These are phyloP conservation scores for Microcebus jonahi DNA, from an alignment of 2,113 vertebrate genomes.

Conservation along the genomic window DNA sequence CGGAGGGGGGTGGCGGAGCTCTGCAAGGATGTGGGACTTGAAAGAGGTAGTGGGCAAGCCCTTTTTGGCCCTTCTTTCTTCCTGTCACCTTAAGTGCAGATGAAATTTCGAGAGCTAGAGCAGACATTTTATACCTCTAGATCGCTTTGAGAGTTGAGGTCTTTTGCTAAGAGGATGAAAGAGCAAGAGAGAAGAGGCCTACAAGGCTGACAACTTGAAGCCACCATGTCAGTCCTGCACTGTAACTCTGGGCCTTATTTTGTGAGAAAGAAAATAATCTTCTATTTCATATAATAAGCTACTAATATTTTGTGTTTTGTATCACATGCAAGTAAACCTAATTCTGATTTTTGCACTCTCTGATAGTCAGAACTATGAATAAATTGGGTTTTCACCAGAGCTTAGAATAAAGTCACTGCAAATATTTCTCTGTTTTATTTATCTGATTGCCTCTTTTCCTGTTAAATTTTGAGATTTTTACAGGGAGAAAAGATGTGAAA, in stretches of 20 bases:
- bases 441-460: background rate
- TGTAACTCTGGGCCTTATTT: background rate
- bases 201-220: background rate
- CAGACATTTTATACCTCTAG: background rate
- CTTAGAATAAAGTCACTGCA: background rate
- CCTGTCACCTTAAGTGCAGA: background rate
- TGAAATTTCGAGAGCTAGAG: background rate
- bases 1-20: no score
- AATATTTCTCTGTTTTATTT: background rate
- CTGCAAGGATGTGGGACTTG: background rate
- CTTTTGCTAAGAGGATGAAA: background rate
- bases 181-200: background rate
- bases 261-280: background rate
- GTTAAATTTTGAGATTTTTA: background rate
- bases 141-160: background rate
- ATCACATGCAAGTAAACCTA: background rate
- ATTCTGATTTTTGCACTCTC: background rate
- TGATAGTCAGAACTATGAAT: background rate
- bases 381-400: background rate
- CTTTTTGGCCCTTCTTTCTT: background rate
- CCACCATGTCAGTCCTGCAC: background rate
- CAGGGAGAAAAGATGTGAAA: background rate
- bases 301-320: background rate
- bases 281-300: background rate
- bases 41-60: background rate